Evolutionary conservation across 2,797 vertebrate genomes (phyloP).

Genomic region (Hephaestus fuliginosus): DNA sequence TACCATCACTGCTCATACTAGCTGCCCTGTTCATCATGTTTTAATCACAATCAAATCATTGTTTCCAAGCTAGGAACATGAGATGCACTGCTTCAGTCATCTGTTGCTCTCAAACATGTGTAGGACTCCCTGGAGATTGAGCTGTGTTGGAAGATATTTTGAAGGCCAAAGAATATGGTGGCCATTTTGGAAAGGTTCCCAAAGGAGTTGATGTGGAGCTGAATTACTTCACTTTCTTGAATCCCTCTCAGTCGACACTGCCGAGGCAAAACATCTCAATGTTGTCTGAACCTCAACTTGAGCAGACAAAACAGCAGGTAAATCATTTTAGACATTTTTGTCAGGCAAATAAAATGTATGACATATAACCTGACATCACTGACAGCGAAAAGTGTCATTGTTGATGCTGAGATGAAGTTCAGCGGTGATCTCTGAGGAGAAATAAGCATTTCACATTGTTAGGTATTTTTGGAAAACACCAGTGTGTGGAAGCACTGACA

Average conservation of each 20-base stretch:
- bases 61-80: background rate
- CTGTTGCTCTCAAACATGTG: background rate
- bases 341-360: conserved; percentile 16
- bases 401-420: conserved; percentile 22
- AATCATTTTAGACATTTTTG: conserved; percentile 30
- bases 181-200: background rate
- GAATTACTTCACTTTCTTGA: background rate
- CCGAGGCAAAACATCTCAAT: conserved; percentile 21
- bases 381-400: background rate
- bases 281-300: background rate
- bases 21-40: background rate
- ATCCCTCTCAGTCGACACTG: conserved; percentile 27
- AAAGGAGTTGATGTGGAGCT: background rate
- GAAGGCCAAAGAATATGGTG: background rate
- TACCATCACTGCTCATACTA: background rate
- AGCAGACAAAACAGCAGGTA: conserved; percentile 12
- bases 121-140: background rate
- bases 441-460: conserved; percentile 23
- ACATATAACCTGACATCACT: conserved; percentile 27
- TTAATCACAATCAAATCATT: background rate
- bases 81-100: background rate
- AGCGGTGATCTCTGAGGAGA: conserved; percentile 9
- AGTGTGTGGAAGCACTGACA: background rate
- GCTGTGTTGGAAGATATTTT: background rate
- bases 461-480: conserved; percentile 32